Conservation (phyloP, 2,797 vertebrate species). For the Tangara arthus region DNA sequence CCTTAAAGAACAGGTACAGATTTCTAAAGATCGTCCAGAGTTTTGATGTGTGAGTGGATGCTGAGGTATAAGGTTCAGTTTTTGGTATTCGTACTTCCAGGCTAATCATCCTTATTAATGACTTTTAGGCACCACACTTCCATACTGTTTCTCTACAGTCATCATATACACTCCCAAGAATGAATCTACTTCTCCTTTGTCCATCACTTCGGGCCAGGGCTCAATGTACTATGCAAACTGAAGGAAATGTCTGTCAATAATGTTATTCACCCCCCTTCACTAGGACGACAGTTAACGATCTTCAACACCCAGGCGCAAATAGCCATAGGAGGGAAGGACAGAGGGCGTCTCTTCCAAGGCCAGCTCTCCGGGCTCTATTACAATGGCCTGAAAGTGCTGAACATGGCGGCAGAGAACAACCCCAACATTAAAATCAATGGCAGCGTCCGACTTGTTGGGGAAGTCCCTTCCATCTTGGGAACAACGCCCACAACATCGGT, state of each 20-base stretch:
- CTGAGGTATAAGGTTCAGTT: background rate
- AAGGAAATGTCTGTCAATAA: constrained; percentile 72
- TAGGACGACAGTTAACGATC: constrained; percentile 97
- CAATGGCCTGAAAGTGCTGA: constrained; percentile 95
- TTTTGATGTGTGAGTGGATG: background rate
- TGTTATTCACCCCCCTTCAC: constrained; percentile 76
- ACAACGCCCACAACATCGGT: constrained; percentile 89
- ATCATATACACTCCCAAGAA: constrained; percentile 34
- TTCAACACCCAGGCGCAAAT: constrained; percentile 99
- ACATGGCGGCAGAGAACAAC: constrained; percentile 94
- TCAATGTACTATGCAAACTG: constrained; percentile 9
- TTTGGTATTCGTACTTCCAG: background rate
- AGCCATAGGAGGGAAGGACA: constrained; percentile 91
- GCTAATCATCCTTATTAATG: background rate
- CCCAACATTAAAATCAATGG: constrained; percentile 94
- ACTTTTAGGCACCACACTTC: background rate
- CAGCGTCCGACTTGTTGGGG: constrained; percentile 94
- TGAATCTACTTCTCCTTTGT: constrained; percentile 50
- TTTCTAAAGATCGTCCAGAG: background rate
- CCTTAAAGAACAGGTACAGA: background rate
- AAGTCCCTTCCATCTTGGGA: constrained; percentile 88
- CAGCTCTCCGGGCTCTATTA: constrained; percentile 98
- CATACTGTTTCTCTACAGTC: background rate
- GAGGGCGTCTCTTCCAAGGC: constrained; percentile 92
- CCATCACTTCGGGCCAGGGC: constrained; percentile 3